Base-by-base conservation (phyloP, 2,797 vertebrate species). In the Lepilemur septentrionalis region DNA sequence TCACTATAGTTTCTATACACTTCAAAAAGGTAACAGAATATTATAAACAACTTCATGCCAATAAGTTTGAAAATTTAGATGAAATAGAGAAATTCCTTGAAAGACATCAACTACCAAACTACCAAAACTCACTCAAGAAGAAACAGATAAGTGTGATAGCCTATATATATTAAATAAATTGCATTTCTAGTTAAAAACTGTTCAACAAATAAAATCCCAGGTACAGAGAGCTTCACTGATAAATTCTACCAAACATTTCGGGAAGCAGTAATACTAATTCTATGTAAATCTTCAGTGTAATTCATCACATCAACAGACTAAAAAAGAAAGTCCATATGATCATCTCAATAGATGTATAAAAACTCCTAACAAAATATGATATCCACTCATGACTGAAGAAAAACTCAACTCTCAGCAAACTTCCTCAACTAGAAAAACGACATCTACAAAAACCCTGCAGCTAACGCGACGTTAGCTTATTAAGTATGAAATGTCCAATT, bases 41-140 rank as follows among this genome's bases (percentile, higher is more conserved):
- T 55, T 70, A 78, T 48, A 38, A 79, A 38, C 20, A 69, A 65
- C 3, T 61, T 89, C 22, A 38, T 46, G 59, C 20, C 32, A 87
- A 59, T 15, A 82, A 80, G 67, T 84, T 59, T 7, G 57, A 70
- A 97, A 65, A 83, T 57, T 41, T 67, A 90, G 59, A 83, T 43
- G 70, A 95, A 94, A 67, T n/a, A 32, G 46, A 93, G 46, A 95
- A 69, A 91, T 92, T 93, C 55, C 50, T 93, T 78, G 63, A 80
- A 96, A 95, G 65, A 80, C 8, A 93, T 59, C 63, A 95, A 38
- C 73, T 28, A 59, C 7, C 18, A 73, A 81, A 70, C 30, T 57
- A 48, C 48, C 46, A 79, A 86, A 79, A 89, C 48, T 89, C 65
- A 84, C 38, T 80, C 13, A 67, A 73, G 57, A 81, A 70, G 46